Conservation (phyloP, 2,888 invertebrate species). For the Dynastes tityus region DNA sequence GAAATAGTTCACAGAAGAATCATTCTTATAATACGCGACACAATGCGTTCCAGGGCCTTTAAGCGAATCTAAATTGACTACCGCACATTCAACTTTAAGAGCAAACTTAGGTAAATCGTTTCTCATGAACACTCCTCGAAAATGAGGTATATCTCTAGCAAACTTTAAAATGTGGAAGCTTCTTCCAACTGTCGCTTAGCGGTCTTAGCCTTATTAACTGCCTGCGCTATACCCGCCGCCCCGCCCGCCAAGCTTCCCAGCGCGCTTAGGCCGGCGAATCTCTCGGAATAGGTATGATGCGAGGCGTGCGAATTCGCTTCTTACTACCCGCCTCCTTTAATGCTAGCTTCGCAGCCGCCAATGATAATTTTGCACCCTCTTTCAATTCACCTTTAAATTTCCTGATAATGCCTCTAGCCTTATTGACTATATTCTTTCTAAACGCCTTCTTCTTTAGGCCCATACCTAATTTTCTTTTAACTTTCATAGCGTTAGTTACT, state of each 20-base stretch:
- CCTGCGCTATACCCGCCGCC: constrained; percentile 57
- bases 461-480: constrained; percentile 50
- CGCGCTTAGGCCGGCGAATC: constrained; percentile 58
- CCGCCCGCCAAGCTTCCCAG: constrained; percentile 56
- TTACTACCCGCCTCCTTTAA: constrained; percentile 38
- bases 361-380: constrained; percentile 33
- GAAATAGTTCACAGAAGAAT: constrained; percentile 12
- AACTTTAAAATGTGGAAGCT: constrained; percentile 53
- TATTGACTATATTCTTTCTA: neutral
- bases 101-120: constrained; percentile 50
- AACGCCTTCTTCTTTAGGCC: constrained; percentile 14
- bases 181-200: constrained; percentile 57
- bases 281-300: constrained; percentile 64
- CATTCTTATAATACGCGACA: constrained; percentile 62
- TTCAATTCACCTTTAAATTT: constrained; percentile 21
- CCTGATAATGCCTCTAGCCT: constrained; percentile 1
- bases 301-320: constrained; percentile 53
- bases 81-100: constrained; percentile 55
- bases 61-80: constrained; percentile 59
- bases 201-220: constrained; percentile 57
- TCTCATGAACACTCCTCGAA: constrained; percentile 58
- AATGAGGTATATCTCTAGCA: constrained; percentile 49
- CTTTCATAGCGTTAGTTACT: constrained; percentile 50
- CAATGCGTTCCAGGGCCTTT: constrained; percentile 61
- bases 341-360: constrained; percentile 35